Conservation (phyloP, 2,113 vertebrate species). For the Benitochromis conjunctus region DNA sequence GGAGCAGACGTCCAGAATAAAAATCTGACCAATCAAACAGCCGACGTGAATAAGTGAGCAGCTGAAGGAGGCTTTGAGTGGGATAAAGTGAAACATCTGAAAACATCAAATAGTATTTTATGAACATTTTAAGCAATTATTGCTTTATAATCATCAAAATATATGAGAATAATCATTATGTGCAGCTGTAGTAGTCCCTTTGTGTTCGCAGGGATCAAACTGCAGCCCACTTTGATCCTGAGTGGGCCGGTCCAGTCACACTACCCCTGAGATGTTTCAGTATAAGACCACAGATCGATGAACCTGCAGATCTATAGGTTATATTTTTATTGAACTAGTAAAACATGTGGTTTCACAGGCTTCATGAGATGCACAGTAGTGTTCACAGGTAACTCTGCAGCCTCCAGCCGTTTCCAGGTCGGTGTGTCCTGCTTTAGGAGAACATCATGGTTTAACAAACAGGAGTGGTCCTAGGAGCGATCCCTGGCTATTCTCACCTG, state of each 20-base stretch:
- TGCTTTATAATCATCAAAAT: not conserved
- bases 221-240: not conserved
- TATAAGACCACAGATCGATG: no score
- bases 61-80: not conserved
- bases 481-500: not conserved
- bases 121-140: not conserved
- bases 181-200: no score
- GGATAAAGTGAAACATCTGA: not conserved
- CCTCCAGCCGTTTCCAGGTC: not conserved
- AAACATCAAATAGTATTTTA: not conserved
- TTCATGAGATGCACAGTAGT: not conserved
- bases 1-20: not conserved
- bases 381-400: not conserved
- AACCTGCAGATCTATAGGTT: not conserved
- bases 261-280: no score
- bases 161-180: accelerated
- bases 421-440: not conserved
- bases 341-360: not conserved
- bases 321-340: not conserved
- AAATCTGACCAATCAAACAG: not conserved
- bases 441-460: not conserved
- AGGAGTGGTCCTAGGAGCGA: not conserved
- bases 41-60: accelerated
- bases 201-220: not conserved
- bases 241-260: not conserved